A percentile compares a stretch with the other conserved stretches of the same genome.
Conservation (phyloP, 2,797 vertebrate genomes). For the Orientallactaga sibirica region DNA sequence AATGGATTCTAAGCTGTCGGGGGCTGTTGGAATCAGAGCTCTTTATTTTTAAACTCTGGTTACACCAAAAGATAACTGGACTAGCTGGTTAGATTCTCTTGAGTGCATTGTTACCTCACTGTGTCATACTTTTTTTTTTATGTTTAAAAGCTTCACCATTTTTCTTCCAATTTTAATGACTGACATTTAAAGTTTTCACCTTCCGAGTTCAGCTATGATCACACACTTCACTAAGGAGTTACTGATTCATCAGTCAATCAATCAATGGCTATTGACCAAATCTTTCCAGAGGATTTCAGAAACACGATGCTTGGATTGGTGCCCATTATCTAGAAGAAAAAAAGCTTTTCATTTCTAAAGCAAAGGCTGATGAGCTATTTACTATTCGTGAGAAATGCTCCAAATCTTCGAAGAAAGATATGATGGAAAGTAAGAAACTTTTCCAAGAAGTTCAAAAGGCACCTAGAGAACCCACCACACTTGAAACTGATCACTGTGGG, state of each 20-base stretch:
- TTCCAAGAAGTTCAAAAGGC: neutral
- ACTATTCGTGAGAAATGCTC: constrained; percentile 44
- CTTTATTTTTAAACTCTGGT: neutral
- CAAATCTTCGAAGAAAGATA: neutral
- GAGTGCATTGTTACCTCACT: neutral
- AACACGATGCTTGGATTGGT: neutral
- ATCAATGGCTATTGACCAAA: constrained; percentile 14
- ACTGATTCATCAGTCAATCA: neutral
- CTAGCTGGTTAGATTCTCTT: neutral
- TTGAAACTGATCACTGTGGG: neutral
- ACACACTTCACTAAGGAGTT: neutral
- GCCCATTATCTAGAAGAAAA: neutral
- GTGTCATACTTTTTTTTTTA: neutral
- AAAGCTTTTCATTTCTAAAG: constrained; percentile 21
- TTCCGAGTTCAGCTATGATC: neutral
- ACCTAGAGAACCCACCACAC: neutral
- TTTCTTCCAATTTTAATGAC: neutral
- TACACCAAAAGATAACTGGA: neutral
- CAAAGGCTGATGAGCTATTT: neutral
- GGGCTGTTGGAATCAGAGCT: too few species aligned
- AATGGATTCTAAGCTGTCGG: too few species aligned
- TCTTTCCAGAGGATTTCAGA: neutral
- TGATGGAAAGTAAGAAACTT: neutral
- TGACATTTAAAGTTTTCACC: constrained; percentile 10
- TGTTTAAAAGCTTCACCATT: neutral